Conservation (phyloP, 1,140 invertebrate genomes). For the Arctopsyche grandis region DNA sequence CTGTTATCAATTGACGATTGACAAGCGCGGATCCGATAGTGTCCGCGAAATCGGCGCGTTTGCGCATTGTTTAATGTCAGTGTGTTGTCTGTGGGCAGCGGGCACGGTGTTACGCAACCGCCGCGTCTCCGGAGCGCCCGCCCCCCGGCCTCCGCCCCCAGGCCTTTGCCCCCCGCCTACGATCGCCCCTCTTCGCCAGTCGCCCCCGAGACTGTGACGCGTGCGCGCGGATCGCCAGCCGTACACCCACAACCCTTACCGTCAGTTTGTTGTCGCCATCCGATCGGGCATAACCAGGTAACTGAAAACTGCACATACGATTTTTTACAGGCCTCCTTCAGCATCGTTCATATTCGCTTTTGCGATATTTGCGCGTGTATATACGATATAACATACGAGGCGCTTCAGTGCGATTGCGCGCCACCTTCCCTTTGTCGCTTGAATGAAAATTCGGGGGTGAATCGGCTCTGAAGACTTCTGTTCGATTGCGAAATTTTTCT, state of each 20-base stretch:
- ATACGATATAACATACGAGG: neutral
- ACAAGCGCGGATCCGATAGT: too few species aligned
- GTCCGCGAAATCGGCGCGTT: too few species aligned
- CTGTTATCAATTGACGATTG: too few species aligned
- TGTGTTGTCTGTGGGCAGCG: neutral
- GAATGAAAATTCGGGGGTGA: neutral
- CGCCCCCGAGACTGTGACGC: neutral
- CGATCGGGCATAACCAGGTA: too few species aligned
- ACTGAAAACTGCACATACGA: too few species aligned
- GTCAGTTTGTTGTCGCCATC: too few species aligned
- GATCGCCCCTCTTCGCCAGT: neutral
- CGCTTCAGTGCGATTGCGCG: neutral
- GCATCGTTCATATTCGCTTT: too few species aligned
- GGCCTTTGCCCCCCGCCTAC: neutral
- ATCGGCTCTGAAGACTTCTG: neutral
- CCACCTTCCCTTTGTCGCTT: neutral
- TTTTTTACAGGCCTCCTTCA: too few species aligned
- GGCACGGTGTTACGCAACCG: neutral
- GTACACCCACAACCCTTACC: neutral
- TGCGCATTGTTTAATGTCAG: too few species aligned
- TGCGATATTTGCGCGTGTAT: neutral
- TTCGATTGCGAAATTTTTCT: too few species aligned
- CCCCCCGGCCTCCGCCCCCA: neutral
- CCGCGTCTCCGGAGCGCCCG: neutral
- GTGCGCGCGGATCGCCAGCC: neutral